Base-by-base conservation (phyloP, 2,113 vertebrate genomes). In the Apistogramma diplotaenia region DNA sequence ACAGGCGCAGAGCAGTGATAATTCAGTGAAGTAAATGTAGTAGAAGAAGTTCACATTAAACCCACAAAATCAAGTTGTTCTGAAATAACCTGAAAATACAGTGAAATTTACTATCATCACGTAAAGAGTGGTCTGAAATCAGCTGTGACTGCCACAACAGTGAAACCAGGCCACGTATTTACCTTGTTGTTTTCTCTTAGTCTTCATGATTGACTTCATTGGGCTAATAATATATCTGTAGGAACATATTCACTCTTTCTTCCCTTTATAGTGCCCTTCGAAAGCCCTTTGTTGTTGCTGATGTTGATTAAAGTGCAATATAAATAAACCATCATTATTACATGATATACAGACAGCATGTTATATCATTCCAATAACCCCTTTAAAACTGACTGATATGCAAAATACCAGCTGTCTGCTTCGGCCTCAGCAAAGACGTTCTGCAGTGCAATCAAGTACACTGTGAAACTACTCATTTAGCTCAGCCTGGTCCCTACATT, bases 401-500 rank as follows among this genome's bases (percentile, higher is more conserved):
- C 60, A 78, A 75, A 90, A 71, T 27, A 65, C 8, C 77, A 84
- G 57, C 58, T 65, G 82, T 87, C 78, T 78, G 59, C 77, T 75
- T 55, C 51, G 51, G 75, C 59, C 76, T 79, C 23, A 35, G 77
- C 71, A 71, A 65, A 85, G 35, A 21, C 18, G 3, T 58, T 78
- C 74, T 67, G 73, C 77, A 57, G 43, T 72, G 81, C 83, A 57
- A 76, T 75, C 53, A 37, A 54, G n/a, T 65, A 10, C 57, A 75
- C 61, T 35, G 43, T 74, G 61, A 82, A 83, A 81, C 74, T 19
- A 56, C 65, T 85, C 58, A 85, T 85, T 87, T 78, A 77, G 61
- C 29, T 10, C 16, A 81, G 51, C 10, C 13, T 46, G 33, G 33
- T 37, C 43, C 67, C 67, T 25, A 75, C 82, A 89, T 90, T 84